phyloP scores from a whole-genome alignment of 2,113 vertebrate genomes.

The Globicephala melas region DNA sequence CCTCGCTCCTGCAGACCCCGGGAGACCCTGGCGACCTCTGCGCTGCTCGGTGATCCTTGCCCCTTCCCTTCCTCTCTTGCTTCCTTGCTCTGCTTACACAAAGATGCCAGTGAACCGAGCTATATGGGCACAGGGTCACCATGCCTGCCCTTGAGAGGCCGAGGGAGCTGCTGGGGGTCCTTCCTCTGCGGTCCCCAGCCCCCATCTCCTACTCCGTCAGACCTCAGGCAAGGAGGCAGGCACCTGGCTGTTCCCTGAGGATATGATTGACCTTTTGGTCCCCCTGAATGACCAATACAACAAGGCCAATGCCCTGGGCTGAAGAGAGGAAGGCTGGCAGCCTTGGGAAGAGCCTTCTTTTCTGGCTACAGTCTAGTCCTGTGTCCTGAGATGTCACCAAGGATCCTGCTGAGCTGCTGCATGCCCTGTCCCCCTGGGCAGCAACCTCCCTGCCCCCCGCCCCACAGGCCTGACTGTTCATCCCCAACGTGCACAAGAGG shows the following conservation, averaged over 20 bases:
- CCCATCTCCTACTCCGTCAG: background rate
- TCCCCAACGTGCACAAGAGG: background rate
- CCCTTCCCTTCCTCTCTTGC: background rate
- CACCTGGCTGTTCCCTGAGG: background rate
- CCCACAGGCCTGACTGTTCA: no score
- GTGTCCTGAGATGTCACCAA: background rate
- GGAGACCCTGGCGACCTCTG: background rate
- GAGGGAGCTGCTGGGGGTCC: background rate
- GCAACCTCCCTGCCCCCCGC: no score
- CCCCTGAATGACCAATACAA: background rate
- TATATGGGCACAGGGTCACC: background rate
- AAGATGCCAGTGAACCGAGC: background rate
- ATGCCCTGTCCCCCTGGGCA: background rate
- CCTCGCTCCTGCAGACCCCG: background rate
- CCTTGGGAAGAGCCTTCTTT: background rate
- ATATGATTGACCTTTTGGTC: background rate
- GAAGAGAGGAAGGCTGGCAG: background rate
- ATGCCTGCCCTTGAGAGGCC: background rate
- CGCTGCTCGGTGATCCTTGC: rapidly evolving
- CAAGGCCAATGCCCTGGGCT: background rate
- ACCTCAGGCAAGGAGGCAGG: background rate
- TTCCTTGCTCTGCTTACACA: background rate
- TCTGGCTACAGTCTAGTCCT: background rate
- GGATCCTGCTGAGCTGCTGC: background rate
- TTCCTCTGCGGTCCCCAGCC: background rate